These are phyloP conservation scores for Caenorhabditis virilis DNA, from an alignment of 2,888 invertebrate genomes.

Conservation along the genomic window DNA sequence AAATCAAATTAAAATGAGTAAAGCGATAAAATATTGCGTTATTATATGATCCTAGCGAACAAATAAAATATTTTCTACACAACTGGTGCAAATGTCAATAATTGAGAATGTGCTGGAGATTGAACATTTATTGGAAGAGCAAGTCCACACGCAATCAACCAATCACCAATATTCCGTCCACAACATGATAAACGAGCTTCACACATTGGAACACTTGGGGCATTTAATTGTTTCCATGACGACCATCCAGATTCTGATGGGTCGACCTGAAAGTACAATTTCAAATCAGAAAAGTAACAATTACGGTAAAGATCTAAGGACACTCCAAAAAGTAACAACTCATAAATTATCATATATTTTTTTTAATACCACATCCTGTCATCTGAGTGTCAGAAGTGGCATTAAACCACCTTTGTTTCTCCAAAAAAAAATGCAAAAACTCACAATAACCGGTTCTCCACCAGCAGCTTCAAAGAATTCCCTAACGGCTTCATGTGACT, in stretches of 20 bases:
- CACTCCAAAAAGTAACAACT: too few species aligned
- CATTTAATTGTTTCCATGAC: slow-evolving; percentile 53
- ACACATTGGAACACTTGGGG: slow-evolving; percentile 49
- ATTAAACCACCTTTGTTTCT: too few species aligned
- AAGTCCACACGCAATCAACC: slow-evolving; percentile 51
- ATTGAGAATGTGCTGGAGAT: slow-evolving; percentile 10
- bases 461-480: slow-evolving; percentile 51
- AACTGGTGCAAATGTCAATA: slow-evolving; percentile 23
- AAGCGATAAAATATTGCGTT: slow-evolving; percentile 5
- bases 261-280: slow-evolving; percentile 36
- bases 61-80: background rate
- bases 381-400: too few species aligned
- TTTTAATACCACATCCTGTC: too few species aligned
- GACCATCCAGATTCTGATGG: slow-evolving; percentile 40
- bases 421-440: too few species aligned
- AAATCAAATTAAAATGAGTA: background rate
- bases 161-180: slow-evolving; percentile 53
- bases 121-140: slow-evolving; percentile 35
- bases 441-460: slow-evolving; percentile 46
- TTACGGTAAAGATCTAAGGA: too few species aligned
- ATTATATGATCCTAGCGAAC: background rate
- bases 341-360: slow-evolving; percentile 2
- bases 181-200: slow-evolving; percentile 50
- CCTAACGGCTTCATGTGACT: slow-evolving; percentile 50
- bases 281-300: background rate